Base-by-base conservation (phyloP, 2,797 vertebrate species). In the Anniella stebbinsi region DNA sequence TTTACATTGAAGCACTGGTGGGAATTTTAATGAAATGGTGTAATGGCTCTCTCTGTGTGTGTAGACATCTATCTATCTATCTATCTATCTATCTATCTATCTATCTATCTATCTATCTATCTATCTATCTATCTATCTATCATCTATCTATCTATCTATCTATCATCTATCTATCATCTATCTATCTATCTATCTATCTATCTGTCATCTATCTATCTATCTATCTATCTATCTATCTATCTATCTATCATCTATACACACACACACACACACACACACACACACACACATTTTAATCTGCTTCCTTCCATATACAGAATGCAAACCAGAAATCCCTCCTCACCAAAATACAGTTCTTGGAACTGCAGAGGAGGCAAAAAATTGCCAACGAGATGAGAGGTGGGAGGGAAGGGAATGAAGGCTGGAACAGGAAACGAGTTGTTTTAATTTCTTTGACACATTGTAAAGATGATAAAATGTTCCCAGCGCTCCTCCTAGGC, bases 361-460 rank as follows among this genome's bases (percentile, higher is more conserved):
- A 28, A 36, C 21, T 12, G 30, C 0, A 0, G 0, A 0, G 9
- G 13, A 77, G n/a, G 23, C 41, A 69, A 8, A 25, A 41, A 2
- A 87, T 23, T 66, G 57, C 57, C 69, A 87, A 87, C 28, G 36
- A 38, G 45, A 51, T 33, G 30, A 51, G 28, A 75, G 25, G 41
- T 54, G 38, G 38, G 30, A 33, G 36, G 54, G 69, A 54, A 89
- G 80, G 11, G 1, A 67, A 4, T 28, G 75, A 51, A n/a, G 60
- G 36, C 81, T 87, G 81, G 86, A 51, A 45, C 11, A 83, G 0
- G 0, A 70, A 87, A 13, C 0, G 57, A 0, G 36, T 73, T 2
- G 25, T 60, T 54, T 84, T 73, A 67, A 89, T 86, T 77, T 87
- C 80, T 91, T 21, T 8, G 25, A n/a, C 36, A 18, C 1, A 88